phyloP scores from a whole-genome alignment of 1,140 invertebrate genomes.

The Heliconius eleuchia region DNA sequence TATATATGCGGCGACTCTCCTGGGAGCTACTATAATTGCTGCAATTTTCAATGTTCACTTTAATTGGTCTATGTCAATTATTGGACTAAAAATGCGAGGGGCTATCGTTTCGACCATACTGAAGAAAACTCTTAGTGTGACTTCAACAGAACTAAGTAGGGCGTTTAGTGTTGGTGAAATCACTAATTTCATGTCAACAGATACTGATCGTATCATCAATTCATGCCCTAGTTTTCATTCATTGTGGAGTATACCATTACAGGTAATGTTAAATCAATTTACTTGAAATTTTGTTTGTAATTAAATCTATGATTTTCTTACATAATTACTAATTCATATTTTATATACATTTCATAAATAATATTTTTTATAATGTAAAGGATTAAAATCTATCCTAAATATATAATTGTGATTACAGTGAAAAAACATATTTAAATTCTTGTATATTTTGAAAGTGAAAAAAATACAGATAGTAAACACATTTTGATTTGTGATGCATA shows the following conservation, averaged over 20 bases:
- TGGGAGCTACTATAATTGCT: constrained; percentile 85
- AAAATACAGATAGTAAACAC: too few relatives aligned
- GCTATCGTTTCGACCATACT: constrained; percentile 93
- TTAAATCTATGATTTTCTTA: too few relatives aligned
- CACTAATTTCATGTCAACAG: constrained; percentile 98
- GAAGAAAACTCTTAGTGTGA: constrained; percentile 88
- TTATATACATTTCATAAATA: too few relatives aligned
- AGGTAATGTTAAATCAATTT: constrained; percentile 79
- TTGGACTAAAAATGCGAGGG: constrained; percentile 93
- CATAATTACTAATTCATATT: too few relatives aligned
- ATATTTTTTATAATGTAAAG: too few relatives aligned
- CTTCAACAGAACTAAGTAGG: constrained; percentile 81
- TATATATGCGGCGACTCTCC: constrained; percentile 89
- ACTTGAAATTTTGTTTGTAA: too few relatives aligned
- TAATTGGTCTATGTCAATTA: constrained; percentile 92
- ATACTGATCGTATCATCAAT: constrained; percentile 96
- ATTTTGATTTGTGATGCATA: too few relatives aligned
- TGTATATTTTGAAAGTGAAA: too few relatives aligned
- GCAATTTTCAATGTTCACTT: constrained; percentile 94
- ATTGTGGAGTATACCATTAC: constrained; percentile 97
- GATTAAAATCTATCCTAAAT: too few relatives aligned
- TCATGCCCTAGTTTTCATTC: constrained; percentile 97
- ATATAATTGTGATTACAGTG: too few relatives aligned
- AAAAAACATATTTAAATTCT: too few relatives aligned
- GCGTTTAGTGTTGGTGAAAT: constrained; percentile 92